A percentile compares a stretch with the other conserved stretches of the same genome.
These are phyloP conservation scores for Martes martes DNA, from an alignment of 2,113 vertebrate species.

Conservation along the genomic window DNA sequence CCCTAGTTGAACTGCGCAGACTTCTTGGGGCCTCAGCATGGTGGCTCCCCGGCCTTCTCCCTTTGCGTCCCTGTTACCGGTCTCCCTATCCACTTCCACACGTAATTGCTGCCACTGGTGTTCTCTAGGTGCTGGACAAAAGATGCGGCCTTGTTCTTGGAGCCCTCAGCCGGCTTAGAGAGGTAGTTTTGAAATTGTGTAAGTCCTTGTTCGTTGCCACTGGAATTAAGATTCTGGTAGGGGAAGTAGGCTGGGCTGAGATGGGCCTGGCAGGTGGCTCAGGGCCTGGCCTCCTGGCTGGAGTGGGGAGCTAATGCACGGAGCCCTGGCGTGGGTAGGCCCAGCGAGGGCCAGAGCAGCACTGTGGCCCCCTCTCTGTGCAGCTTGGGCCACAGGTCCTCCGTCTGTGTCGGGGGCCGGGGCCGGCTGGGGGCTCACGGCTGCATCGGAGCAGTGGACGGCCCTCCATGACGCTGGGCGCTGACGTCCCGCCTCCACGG, in stretches of 20 bases:
- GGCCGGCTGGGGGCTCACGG: neutral
- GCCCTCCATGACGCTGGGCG: neutral
- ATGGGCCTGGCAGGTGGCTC: neutral
- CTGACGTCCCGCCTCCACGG: neutral
- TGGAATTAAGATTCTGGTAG: too few relatives aligned
- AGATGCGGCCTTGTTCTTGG: neutral
- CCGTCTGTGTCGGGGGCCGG: rapidly evolving
- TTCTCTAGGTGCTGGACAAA: neutral
- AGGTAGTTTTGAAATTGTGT: neutral
- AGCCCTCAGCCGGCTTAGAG: neutral
- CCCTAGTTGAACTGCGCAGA: neutral
- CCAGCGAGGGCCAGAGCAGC: neutral
- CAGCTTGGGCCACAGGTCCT: neutral
- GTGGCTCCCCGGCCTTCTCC: neutral
- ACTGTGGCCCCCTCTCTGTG: neutral
- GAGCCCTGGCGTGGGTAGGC: too few relatives aligned
- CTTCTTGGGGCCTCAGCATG: neutral
- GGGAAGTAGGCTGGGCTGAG: neutral
- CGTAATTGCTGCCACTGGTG: rapidly evolving
- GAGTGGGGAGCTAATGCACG: neutral
- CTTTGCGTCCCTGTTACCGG: neutral
- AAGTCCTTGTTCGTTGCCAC: neutral
- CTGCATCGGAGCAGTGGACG: neutral
- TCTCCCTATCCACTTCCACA: neutral
- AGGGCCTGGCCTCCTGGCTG: neutral